phyloP scores from a whole-genome alignment of 92 coral and sea anemone species.

The Siderastrea siderea region DNA sequence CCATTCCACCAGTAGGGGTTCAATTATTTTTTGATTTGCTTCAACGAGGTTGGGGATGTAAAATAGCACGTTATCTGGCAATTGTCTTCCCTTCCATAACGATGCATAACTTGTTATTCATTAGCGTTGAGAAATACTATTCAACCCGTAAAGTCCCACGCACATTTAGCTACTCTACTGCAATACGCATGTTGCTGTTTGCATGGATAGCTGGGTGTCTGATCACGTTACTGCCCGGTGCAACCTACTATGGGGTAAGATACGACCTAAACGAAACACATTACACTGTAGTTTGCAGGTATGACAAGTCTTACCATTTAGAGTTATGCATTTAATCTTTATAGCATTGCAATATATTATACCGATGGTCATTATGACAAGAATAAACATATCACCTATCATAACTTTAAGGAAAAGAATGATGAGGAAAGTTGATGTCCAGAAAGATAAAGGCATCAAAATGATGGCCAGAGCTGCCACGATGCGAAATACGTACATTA shows the following conservation, averaged over 20 bases:
- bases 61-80: neutral
- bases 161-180: neutral
- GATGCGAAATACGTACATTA: neutral
- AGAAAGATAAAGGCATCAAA: neutral
- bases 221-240: neutral
- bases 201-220: neutral
- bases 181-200: neutral
- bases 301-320: neutral
- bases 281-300: neutral
- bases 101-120: neutral
- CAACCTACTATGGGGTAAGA: neutral
- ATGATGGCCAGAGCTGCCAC: neutral
- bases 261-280: neutral
- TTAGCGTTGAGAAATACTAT: neutral
- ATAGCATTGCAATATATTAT: neutral
- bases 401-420: neutral
- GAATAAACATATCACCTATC: neutral
- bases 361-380: neutral
- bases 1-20: neutral
- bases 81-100: neutral
- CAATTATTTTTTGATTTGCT: neutral
- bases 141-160: constrained; percentile 7
- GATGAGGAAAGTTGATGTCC: neutral
- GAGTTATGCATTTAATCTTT: neutral
- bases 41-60: neutral